Evolutionary conservation across 2,797 vertebrate species (phyloP), one percentile per base, ranked within the genome.

Genomic region (Pipistrellus kuhlii): DNA sequence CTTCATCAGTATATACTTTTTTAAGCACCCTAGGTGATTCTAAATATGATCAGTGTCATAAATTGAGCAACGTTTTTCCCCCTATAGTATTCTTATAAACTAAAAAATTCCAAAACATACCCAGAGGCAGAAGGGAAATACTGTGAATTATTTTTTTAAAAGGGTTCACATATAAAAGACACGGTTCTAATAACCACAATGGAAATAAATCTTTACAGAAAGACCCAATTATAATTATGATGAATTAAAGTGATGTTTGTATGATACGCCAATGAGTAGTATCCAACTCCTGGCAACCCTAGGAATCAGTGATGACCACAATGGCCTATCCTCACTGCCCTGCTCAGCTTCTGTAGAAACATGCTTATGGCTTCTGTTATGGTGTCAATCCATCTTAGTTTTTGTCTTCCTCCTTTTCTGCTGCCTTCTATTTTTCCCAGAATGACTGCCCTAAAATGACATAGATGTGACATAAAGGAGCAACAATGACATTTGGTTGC

Each of bases 21-120:
- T 41, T 9, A 94, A 91, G 68, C 51, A 94, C 8, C 81, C 41
- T 15, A 84, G 55, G 38, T 80, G 44, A 94, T 46, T 84, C 48
- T 84, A 95, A 76, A 7, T 46, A 91, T 10, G 55, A 12, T 90
- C 21, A 85, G 17, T 83, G 5, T 76, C 55, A 96, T 21, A 88
- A 93, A 90, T 0, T 59, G 53, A 88, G 25, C 18, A 46, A 76
- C 12, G 64, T 11, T 46, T 92, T 57, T 87, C 90, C 51, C 32
- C 73, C 4, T 23, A 5, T 23, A 75, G 27, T 14, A 91, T 13
- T 80, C 62, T 59, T 76, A 1, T 15, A 93, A 96, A 83, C 25
- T 85, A 81, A 88, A 72, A 86, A 85, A 87, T 91, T 62, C 23
- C 20, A 85, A 13, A 72, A 46, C 57, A 86, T 8, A 88, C 18